These are phyloP conservation scores for Pachydiplax longipennis DNA, from an alignment of 2,888 invertebrate species.

Conservation along the genomic window DNA sequence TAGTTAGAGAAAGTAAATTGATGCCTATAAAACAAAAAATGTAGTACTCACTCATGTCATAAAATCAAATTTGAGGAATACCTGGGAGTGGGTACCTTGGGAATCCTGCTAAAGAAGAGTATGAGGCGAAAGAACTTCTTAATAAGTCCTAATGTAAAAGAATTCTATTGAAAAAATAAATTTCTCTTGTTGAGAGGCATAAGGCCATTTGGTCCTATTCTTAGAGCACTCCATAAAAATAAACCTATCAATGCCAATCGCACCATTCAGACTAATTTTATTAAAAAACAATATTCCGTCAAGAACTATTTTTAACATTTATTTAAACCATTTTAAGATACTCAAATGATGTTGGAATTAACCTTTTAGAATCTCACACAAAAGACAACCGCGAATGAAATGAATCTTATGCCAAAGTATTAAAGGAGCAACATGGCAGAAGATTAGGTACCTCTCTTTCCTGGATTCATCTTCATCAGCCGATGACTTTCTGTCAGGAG, in stretches of 20 bases:
- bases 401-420: background rate
- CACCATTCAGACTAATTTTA: background rate
- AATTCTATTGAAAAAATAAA: background rate
- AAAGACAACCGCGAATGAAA: background rate
- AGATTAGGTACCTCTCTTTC: constrained; percentile 16
- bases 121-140: background rate
- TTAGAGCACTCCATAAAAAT: background rate
- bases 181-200: background rate
- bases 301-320: too few relatives aligned
- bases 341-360: background rate
- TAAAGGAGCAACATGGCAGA: background rate
- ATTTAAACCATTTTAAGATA: background rate
- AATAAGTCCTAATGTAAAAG: background rate
- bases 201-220: background rate
- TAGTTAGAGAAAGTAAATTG: background rate
- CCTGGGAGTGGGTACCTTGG: background rate
- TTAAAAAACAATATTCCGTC: background rate
- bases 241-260: background rate
- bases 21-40: background rate
- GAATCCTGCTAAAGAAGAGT: background rate
- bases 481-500: constrained; percentile 23
- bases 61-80: background rate
- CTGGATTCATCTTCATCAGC: constrained; percentile 27
- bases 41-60: background rate
- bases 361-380: background rate